Base-by-base conservation (phyloP, 2,888 invertebrate species). In the Trissolcus brochymenae region DNA sequence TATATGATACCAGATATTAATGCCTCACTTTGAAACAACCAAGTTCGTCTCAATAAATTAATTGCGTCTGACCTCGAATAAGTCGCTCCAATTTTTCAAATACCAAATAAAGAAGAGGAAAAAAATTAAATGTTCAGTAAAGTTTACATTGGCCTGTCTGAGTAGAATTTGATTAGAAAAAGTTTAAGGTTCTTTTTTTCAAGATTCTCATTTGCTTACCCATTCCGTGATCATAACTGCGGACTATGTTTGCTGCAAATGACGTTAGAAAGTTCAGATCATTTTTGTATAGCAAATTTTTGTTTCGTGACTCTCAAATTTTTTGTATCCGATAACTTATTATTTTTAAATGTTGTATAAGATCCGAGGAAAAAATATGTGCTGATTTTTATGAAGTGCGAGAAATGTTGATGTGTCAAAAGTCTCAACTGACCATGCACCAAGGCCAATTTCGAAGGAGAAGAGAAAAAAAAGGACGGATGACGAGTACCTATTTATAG, bases 221-320 rank as follows among this genome's bases (percentile, higher is more conserved):
- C 87, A 88, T 82, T 88, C 88, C 64, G 87, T 86, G 73, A 88
- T 87, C 88, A 88, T 88, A 81, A 80, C 50, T 81, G 81, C 73
- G 19, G 46, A 16, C 9, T 35, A 29, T 7, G 53, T 49, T 25
- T 55, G 55, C 50, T 29, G 41, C n/a, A 19, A 9, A 14, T 46
- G 29, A 9, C 7, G 35, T 21, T 35, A 54, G 16, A 53, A 67
- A 59, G 35, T 16, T 66, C 41, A 21, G 17, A 46, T 11, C 35
- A 35, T 35, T 35, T 35, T 16, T 46, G 46, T 7, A 11, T 14
- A 4, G 43, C 43, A 43, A 2, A 2, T 43, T 43, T 16, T 46
- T 16, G 4, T 46, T 46, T 46, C 7, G 14, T n/a, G 14, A 14
- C n/a, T 46, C n/a, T n/a, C 0, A 7, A 6, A n/a, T 16, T 1